Base-by-base conservation (phyloP, 2,113 vertebrate species). In the Pseudolaguvia tuberculata region DNA sequence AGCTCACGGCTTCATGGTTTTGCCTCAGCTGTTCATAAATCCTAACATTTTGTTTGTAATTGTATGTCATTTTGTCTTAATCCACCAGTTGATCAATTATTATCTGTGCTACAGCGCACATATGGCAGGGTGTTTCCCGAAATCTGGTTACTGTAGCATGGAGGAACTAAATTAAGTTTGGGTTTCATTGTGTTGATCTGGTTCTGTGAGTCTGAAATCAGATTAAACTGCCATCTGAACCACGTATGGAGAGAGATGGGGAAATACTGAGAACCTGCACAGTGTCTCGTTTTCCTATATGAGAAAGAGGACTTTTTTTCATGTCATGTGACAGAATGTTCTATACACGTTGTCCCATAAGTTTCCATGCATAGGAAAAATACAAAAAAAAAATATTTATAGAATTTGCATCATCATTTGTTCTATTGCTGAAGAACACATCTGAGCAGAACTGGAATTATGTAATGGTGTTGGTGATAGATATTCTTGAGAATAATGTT, bases 1-100 rank as follows among this genome's bases (percentile, higher is more conserved):
- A 47, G 21, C 42, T 23, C 15, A 17, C 47, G 8, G 21, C 42
- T 66, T 66, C 62, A 47, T 25, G 21, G 42, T 66, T 66, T 50
- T 15, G 1, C 12, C 9, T 47, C 4, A 25, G 42, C 45, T 27
- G 45, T 27, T 50, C 42, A 48, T 66, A 66, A 25, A 66, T 27
- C 63, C 63, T 50, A 66, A 20, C 21, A 48, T 67, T 67, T 12
- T 23, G 8, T 25, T 27, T 27, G 15, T 27, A 50, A 50, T 17
- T 50, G 63, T 42, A 50, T 23, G 27, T 67, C 27, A 67, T 50
- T 50, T 2, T 20, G 45, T 67, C 63, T 50, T 50, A 67, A 67
- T 65, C 62, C 62, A 47, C 62, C 9, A 7, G 45, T 27, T 50
- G 45, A 67, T 67, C 17, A 20, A 20, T 12, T 50, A 10, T 27